Evolutionary conservation across 37 sponge, comb jelly and placozoan species (phyloP).

Genomic region (Oopsacas minuta): DNA sequence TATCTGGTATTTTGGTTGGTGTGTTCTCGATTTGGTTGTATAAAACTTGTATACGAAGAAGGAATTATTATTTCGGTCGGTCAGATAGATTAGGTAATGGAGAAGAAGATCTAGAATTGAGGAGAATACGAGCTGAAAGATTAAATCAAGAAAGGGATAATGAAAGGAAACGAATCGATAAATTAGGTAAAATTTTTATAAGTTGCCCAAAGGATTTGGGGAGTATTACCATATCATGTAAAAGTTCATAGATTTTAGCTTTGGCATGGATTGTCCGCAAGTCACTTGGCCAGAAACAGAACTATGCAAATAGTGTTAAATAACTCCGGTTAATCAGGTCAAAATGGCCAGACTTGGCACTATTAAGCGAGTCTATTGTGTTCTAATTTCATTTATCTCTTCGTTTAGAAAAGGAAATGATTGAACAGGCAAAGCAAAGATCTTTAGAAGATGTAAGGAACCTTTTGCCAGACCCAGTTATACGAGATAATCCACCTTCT

Average conservation of each 20-base stretch:
- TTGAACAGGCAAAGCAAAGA: neutral
- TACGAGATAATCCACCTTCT: neutral
- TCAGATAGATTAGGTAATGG: neutral
- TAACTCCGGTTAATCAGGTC: too few species aligned
- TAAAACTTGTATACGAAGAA: neutral
- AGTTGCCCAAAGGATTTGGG: too few species aligned
- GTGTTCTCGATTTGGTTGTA: conserved; percentile 14
- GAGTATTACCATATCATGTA: too few species aligned
- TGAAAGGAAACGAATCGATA: neutral
- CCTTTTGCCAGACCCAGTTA: neutral
- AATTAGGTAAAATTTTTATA: neutral
- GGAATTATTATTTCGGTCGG: neutral
- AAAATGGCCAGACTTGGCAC: too few species aligned
- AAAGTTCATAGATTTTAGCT: too few species aligned
- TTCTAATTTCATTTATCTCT: too few species aligned
- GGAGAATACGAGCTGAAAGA: neutral
- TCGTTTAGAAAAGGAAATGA: neutral
- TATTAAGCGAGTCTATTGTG: too few species aligned
- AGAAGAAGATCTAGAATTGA: neutral
- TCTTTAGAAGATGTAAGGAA: neutral
- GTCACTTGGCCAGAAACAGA: too few species aligned
- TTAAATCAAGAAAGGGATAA: neutral
- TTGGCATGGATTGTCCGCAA: too few species aligned
- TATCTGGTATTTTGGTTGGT: conserved; percentile 92
- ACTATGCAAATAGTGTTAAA: too few species aligned